Conservation (phyloP, 2,113 vertebrate genomes). For the Raja brachyura region DNA sequence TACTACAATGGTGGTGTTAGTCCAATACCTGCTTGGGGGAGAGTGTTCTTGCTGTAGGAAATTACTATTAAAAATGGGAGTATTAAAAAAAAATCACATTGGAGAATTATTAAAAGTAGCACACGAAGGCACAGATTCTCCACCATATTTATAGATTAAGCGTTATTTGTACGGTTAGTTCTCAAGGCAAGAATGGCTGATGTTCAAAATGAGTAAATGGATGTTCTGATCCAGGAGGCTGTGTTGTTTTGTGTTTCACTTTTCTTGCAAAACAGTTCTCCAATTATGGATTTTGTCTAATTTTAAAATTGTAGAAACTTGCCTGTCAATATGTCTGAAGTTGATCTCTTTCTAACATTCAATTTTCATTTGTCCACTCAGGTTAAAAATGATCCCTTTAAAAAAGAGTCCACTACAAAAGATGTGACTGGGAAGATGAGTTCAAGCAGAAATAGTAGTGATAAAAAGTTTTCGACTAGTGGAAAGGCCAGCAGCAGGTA, state of each 20-base stretch:
- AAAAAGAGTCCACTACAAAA: slow-evolving; percentile 85
- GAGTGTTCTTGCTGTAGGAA: neutral
- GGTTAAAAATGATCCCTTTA: slow-evolving; percentile 93
- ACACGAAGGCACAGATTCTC: neutral
- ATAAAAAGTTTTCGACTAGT: slow-evolving; percentile 70
- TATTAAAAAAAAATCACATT: neutral
- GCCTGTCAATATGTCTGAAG: neutral
- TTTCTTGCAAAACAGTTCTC: neutral
- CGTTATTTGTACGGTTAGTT: neutral
- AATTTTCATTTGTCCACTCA: slow-evolving; percentile 44
- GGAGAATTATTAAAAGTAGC: neutral
- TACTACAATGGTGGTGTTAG: no score
- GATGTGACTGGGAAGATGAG: slow-evolving; percentile 79
- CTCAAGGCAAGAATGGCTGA: neutral
- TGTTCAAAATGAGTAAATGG: neutral
- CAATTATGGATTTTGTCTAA: neutral
- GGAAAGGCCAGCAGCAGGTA: slow-evolving; percentile 67
- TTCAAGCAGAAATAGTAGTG: slow-evolving; percentile 65
- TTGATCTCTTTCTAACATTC: slow-evolving; percentile 25
- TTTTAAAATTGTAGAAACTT: neutral
- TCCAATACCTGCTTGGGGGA: neutral
- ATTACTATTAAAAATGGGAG: neutral
- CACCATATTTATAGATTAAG: neutral
- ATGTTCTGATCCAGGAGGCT: neutral
- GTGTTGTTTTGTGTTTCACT: neutral